These are phyloP conservation scores for Cuculus canorus DNA, from an alignment of 2,797 vertebrate species.

Conservation along the genomic window DNA sequence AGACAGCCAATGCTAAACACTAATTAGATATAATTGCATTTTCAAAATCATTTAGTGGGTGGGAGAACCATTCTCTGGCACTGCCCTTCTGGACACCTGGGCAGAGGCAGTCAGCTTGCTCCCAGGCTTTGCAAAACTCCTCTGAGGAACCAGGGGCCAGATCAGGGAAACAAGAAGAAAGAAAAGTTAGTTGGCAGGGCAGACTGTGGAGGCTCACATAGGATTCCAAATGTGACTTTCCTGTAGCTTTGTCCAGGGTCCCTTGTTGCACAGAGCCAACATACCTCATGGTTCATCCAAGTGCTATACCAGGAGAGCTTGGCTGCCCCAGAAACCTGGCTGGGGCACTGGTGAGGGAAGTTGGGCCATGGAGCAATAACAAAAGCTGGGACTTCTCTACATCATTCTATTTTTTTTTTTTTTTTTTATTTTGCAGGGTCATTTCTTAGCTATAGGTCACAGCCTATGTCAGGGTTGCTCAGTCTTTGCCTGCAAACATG, in stretches of 20 bases:
- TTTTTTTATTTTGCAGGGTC: neutral
- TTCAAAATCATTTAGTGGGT: slow-evolving; percentile 27
- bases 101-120: neutral
- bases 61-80: neutral
- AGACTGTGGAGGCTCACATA: neutral
- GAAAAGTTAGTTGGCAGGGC: neutral
- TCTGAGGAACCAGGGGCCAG: neutral
- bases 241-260: neutral
- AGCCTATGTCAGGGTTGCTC: neutral
- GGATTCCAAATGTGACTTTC: neutral
- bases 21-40: slow-evolving; percentile 29
- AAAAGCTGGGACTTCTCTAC: neutral
- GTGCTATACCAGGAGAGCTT: neutral
- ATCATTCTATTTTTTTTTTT: neutral
- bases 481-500: neutral
- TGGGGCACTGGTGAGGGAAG: neutral
- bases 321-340: neutral
- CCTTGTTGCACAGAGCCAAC: neutral
- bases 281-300: neutral
- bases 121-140: neutral
- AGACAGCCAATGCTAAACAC: neutral
- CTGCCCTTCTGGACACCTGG: neutral
- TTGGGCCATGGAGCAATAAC: neutral
- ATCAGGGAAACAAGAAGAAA: neutral
- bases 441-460: neutral